These are phyloP conservation scores for Acanthurus tractus DNA, from an alignment of 2,797 vertebrate species.

Conservation along the genomic window DNA sequence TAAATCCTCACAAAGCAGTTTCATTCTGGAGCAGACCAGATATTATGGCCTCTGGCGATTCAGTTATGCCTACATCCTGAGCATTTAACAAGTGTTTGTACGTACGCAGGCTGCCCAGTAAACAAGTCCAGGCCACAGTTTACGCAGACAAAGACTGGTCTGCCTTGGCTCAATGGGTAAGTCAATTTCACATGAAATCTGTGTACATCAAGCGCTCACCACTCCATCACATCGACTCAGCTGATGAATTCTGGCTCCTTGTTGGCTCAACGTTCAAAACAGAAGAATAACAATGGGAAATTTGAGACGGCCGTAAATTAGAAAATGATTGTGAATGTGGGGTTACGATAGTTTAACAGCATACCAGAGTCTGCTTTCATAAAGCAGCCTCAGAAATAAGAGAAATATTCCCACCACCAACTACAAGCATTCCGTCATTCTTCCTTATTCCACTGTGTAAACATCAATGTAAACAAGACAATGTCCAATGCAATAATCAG, in stretches of 20 bases:
- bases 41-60: slow-evolving; percentile 26
- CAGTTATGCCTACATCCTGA: slow-evolving; percentile 38
- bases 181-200: slow-evolving; percentile 39
- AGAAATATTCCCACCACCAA: background rate
- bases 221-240: slow-evolving; percentile 9
- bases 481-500: background rate
- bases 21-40: slow-evolving; percentile 28
- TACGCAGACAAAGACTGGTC: slow-evolving; percentile 38
- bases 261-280: slow-evolving; percentile 15
- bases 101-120: slow-evolving; percentile 41
- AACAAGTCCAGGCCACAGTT: slow-evolving; percentile 48
- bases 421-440: background rate
- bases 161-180: slow-evolving; percentile 20
- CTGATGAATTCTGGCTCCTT: slow-evolving; percentile 5
- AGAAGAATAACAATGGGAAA: background rate
- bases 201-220: slow-evolving; percentile 24
- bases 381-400: background rate
- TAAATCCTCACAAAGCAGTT: slow-evolving; percentile 30
- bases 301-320: background rate
- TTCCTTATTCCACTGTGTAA: background rate
- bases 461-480: slow-evolving; percentile 7
- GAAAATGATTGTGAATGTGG: slow-evolving; percentile 21
- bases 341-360: background rate
- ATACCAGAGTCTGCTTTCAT: slow-evolving; percentile 19
- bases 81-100: slow-evolving; percentile 61